Evolutionary conservation across 1,140 invertebrate genomes (phyloP).

Genomic region (Drosophila pectinifera): DNA sequence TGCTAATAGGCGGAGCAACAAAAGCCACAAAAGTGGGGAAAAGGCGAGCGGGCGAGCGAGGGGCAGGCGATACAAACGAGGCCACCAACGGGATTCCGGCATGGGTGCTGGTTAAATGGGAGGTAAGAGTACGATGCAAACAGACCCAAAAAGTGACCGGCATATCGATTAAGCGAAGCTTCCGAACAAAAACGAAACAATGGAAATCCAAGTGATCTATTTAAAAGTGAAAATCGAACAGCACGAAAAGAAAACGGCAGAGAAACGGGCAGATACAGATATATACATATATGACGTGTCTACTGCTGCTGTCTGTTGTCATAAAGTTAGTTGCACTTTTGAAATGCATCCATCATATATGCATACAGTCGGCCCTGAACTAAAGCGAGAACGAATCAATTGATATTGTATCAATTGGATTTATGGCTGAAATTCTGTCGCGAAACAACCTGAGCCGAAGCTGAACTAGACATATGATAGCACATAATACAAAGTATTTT

Average conservation of each 20-base stretch:
- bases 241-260: neutral
- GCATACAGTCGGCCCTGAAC: conserved; percentile 35
- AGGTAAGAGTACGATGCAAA: neutral
- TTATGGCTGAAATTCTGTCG: conserved; percentile 26
- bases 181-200: conserved; percentile 11
- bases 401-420: conserved; percentile 16
- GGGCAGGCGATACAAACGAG: conserved; percentile 54
- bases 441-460: neutral
- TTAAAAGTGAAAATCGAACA: conserved; percentile 31
- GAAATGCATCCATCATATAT: conserved; percentile 23
- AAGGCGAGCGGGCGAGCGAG: neutral
- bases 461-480: neutral
- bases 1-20: conserved; percentile 81
- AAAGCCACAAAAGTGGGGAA: conserved; percentile 45
- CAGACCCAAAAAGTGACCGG: conserved; percentile 31
- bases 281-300: conserved; percentile 5
- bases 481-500: neutral
- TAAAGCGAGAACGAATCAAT: conserved; percentile 17
- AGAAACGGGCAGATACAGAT: neutral
- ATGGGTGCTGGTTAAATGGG: conserved; percentile 1
- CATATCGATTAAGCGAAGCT: conserved; percentile 41
- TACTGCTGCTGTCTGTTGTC: neutral
- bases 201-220: conserved; percentile 34
- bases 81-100: conserved; percentile 48
- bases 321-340: conserved; percentile 15